Conservation (phyloP, 2,888 invertebrate genomes). For the Polymixis flavicincta region DNA sequence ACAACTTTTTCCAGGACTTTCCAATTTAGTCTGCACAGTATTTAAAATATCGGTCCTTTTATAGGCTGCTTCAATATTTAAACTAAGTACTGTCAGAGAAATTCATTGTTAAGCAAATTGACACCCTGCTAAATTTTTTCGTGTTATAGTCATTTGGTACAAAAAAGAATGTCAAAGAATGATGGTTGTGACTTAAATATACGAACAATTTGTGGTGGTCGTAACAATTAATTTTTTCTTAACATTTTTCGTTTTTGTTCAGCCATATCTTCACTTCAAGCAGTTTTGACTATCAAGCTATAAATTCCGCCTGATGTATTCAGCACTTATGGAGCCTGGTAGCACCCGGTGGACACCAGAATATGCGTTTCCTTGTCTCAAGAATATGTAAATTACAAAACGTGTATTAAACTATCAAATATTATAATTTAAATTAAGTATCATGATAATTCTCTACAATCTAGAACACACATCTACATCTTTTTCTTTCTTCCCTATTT, state of each 20-base stretch:
- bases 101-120: neutral
- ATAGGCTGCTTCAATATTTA: too few species aligned
- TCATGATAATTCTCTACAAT: neutral
- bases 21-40: too few species aligned
- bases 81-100: neutral
- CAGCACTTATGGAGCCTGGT: neutral
- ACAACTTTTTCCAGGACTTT: neutral
- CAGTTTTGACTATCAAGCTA: neutral
- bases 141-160: too few species aligned
- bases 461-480: slow-evolving; percentile 20
- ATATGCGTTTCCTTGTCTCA: neutral
- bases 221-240: neutral
- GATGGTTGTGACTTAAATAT: too few species aligned
- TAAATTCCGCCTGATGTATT: neutral
- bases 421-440: neutral
- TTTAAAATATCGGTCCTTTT: neutral
- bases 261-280: too few species aligned
- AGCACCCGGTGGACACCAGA: neutral
- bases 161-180: too few species aligned
- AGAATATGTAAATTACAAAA: neutral
- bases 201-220: too few species aligned
- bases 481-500: neutral
- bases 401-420: neutral
- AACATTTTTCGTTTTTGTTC: neutral
- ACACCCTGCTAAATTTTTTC: too few species aligned